A percentile compares a stretch with the other conserved stretches of the same genome.
Evolutionary conservation across 1,140 invertebrate species (phyloP).

Genomic region (Chelonus insularis): DNA sequence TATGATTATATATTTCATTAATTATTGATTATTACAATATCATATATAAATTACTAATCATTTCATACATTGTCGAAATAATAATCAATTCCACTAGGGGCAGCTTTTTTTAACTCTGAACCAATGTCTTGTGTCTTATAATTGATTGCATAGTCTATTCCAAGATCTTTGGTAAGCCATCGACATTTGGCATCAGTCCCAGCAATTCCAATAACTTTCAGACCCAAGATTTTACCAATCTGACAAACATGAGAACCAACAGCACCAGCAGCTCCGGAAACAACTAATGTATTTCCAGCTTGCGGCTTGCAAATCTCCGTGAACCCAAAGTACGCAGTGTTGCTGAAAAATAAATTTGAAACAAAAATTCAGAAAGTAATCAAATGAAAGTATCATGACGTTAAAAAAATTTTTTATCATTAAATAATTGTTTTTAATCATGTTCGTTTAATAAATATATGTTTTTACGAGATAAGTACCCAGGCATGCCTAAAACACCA

Average conservation of each 20-base stretch:
- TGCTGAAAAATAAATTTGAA: conserved; percentile 54
- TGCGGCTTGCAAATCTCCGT: conserved; percentile 71
- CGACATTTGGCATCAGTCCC: conserved; percentile 71
- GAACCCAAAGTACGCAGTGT: conserved; percentile 75
- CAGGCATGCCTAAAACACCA: conserved; percentile 69
- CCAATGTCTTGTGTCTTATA: conserved; percentile 68
- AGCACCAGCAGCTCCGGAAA: conserved; percentile 68
- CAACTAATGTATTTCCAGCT: conserved; percentile 69
- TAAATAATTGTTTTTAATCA: too few species aligned
- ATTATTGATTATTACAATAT: too few species aligned
- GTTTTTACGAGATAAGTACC: conserved; percentile 54
- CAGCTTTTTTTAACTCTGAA: conserved; percentile 63
- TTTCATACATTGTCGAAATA: conserved; percentile 75
- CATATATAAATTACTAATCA: not conserved
- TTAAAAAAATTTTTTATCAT: not conserved
- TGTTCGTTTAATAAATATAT: not conserved
- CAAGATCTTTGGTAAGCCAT: conserved; percentile 68
- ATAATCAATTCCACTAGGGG: conserved; percentile 71
- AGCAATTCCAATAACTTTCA: conserved; percentile 72
- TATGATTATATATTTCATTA: too few species aligned
- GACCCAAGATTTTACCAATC: conserved; percentile 71
- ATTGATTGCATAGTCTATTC: conserved; percentile 72
- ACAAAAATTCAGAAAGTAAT: not conserved
- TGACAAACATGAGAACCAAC: conserved; percentile 74
- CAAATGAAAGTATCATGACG: not conserved